Conservation (phyloP, 2,113 vertebrate genomes). For the Azemiops feae region DNA sequence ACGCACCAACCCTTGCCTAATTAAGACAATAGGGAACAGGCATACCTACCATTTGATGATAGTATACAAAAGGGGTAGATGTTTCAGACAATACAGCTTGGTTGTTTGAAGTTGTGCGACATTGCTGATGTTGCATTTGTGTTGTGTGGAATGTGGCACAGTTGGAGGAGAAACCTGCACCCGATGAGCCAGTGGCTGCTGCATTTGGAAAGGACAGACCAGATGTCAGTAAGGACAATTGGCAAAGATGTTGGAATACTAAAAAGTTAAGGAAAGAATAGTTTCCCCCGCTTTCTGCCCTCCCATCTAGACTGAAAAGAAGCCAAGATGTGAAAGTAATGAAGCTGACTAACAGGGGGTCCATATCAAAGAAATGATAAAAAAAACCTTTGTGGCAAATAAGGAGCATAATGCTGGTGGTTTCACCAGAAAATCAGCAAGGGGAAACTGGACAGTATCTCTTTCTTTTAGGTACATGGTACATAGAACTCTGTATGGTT, state of each 20-base stretch:
- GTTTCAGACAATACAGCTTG: not conserved
- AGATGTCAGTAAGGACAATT: not conserved
- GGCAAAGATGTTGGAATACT: not conserved
- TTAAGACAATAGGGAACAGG: not conserved
- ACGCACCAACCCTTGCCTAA: not conserved
- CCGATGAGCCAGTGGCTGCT: not conserved
- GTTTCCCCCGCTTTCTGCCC: not conserved
- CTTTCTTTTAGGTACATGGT: not conserved
- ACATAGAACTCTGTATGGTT: not conserved
- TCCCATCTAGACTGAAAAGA: not conserved
- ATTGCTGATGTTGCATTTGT: not conserved
- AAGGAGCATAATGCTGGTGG: not conserved
- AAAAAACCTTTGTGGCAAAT: not conserved
- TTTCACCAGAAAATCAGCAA: not conserved
- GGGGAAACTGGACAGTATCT: not conserved
- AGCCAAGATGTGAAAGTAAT: not conserved
- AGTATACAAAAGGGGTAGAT: not conserved
- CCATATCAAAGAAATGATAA: not conserved
- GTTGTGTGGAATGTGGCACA: not conserved
- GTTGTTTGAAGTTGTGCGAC: not conserved
- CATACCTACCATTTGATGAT: not conserved
- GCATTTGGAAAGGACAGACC: not conserved
- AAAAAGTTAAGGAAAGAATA: not conserved
- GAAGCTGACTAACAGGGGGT: not conserved
- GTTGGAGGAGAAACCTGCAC: not conserved